phyloP scores from a whole-genome alignment of 1,140 invertebrate species.

The Drosophila grimshawi region DNA sequence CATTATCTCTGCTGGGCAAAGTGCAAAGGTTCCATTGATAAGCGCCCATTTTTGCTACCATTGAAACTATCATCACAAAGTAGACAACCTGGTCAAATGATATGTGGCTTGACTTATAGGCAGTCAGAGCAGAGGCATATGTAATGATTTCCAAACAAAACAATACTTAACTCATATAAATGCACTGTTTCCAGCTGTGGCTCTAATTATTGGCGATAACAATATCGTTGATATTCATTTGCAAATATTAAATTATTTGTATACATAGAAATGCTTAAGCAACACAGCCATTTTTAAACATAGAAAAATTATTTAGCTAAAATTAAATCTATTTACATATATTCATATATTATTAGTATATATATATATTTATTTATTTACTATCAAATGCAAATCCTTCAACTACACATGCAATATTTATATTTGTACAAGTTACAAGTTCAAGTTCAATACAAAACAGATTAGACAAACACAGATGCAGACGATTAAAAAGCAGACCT shows the following conservation, averaged over 20 bases:
- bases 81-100: constrained; percentile 20
- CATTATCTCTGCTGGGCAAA: constrained; percentile 25
- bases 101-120: neutral
- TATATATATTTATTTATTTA: neutral
- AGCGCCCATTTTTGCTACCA: constrained; percentile 20
- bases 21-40: constrained; percentile 17
- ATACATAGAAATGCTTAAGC: no score
- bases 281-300: no score
- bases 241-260: no score
- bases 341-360: no score
- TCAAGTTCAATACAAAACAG: neutral
- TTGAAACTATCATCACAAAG: constrained; percentile 10
- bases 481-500: constrained; percentile 6
- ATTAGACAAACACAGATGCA: neutral
- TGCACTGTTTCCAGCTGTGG: neutral
- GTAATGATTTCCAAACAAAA: neutral
- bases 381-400: no score
- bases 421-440: no score
- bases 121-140: neutral
- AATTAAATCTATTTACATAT: no score
- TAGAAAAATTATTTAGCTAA: no score
- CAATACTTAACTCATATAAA: neutral
- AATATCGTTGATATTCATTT: no score
- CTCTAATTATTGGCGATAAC: no score
- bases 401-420: no score